phyloP scores from a whole-genome alignment of 2,797 vertebrate species.

The Pangasius macronema region DNA sequence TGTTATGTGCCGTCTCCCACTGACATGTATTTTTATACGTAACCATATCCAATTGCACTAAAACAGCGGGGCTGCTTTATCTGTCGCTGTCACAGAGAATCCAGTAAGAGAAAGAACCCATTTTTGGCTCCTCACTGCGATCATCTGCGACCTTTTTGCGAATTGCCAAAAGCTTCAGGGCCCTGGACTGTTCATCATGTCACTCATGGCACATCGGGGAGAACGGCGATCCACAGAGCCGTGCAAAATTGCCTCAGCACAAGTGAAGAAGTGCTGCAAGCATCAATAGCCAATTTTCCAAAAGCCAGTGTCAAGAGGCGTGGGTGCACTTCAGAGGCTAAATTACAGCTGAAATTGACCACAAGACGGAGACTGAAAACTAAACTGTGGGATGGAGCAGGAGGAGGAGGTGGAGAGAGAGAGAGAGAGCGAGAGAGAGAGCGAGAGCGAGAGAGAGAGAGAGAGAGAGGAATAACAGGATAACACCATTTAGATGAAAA shows the following conservation, averaged over 20 bases:
- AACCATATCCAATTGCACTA: background rate
- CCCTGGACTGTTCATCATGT: constrained; percentile 51
- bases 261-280: constrained; percentile 51
- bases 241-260: constrained; percentile 50
- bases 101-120: constrained; percentile 27
- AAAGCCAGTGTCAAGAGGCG: constrained; percentile 55
- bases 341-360: constrained; percentile 60
- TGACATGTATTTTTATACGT: background rate
- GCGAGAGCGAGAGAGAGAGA: background rate
- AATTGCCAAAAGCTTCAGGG: constrained; percentile 18
- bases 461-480: constrained; percentile 26
- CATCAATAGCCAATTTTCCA: constrained; percentile 61
- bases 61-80: constrained; percentile 22
- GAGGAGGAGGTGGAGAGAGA: background rate
- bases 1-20: too few relatives aligned
- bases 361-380: constrained; percentile 53
- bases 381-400: constrained; percentile 27
- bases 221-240: constrained; percentile 31
- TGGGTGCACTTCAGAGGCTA: constrained; percentile 53
- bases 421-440: background rate
- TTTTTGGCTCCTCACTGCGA: constrained; percentile 26
- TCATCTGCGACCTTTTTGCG: background rate
- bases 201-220: constrained; percentile 32
- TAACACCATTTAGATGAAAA: constrained; percentile 42
- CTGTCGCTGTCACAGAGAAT: background rate